Conservation (phyloP, 2,113 vertebrate species). For the Epinephelus lanceolatus region DNA sequence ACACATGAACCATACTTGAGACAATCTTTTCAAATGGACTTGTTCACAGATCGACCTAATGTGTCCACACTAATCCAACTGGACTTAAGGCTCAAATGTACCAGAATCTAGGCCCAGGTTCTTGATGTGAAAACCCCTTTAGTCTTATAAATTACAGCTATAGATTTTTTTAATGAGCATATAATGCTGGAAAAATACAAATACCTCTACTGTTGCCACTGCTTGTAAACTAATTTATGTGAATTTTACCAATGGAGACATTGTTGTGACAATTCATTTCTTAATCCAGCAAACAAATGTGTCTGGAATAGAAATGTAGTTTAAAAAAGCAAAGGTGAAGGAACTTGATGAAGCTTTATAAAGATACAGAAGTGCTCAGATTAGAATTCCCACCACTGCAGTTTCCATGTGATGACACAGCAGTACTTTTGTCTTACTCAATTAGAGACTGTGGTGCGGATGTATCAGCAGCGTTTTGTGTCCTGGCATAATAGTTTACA, state of each 20-base stretch:
- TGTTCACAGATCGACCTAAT: too few species aligned
- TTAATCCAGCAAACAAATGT: not conserved
- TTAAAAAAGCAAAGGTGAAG: not conserved
- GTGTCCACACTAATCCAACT: too few species aligned
- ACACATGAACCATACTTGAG: too few species aligned
- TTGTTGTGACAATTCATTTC: not conserved
- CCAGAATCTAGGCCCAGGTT: too few species aligned
- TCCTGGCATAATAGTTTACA: slow-evolving; percentile 27
- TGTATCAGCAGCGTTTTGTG: slow-evolving; percentile 31
- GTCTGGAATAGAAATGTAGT: not conserved
- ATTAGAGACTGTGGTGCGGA: slow-evolving; percentile 40
- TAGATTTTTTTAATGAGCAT: not conserved
- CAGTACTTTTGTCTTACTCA: slow-evolving; percentile 32
- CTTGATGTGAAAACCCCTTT: not conserved
- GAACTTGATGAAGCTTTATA: slow-evolving; percentile 10
- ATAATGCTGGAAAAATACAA: not conserved
- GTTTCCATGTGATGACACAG: slow-evolving; percentile 57
- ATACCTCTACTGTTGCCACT: not conserved
- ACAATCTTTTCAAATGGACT: too few species aligned
- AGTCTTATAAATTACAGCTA: not conserved
- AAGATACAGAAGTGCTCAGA: slow-evolving; percentile 43
- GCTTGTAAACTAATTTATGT: not conserved
- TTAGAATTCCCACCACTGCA: slow-evolving; percentile 39
- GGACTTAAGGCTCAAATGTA: too few species aligned
- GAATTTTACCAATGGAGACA: not conserved